Evolutionary conservation across 2,113 vertebrate genomes (phyloP).

Genomic region (Brachypodius melanocephalos): DNA sequence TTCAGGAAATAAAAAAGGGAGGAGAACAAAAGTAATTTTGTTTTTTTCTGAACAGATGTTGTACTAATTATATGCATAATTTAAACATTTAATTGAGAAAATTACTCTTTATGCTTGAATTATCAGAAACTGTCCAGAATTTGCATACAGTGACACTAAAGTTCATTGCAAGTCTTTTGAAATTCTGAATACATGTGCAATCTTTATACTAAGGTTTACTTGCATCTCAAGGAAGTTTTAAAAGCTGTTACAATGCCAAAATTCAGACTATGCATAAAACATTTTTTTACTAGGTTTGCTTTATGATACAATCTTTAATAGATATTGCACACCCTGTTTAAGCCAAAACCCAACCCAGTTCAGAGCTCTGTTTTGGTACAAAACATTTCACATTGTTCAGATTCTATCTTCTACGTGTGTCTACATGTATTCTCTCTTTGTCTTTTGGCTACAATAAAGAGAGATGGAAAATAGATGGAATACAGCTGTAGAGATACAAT

Average conservation of each 20-base stretch:
- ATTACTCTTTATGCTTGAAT: neutral
- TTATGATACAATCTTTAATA: slow-evolving; percentile 30
- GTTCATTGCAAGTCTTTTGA: neutral
- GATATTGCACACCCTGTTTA: neutral
- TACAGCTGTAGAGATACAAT: neutral
- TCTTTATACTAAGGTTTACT: neutral
- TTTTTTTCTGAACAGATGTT: neutral
- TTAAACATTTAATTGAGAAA: neutral
- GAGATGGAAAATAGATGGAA: neutral
- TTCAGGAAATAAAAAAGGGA: neutral
- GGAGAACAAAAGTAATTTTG: neutral
- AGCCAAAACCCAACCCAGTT: neutral
- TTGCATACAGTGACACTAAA: neutral
- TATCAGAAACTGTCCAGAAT: neutral
- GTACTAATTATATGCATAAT: neutral
- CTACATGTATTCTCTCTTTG: neutral
- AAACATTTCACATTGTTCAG: neutral
- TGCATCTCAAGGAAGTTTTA: neutral
- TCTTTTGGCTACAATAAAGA: neutral
- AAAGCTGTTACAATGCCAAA: slow-evolving; percentile 11
- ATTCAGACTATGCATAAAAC: neutral
- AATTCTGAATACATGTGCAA: neutral
- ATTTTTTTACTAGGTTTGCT: neutral
- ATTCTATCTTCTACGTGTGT: neutral
- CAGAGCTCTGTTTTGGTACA: neutral